phyloP scores from a whole-genome alignment of 2,797 vertebrate genomes.

The Leptoclinus maculatus region DNA sequence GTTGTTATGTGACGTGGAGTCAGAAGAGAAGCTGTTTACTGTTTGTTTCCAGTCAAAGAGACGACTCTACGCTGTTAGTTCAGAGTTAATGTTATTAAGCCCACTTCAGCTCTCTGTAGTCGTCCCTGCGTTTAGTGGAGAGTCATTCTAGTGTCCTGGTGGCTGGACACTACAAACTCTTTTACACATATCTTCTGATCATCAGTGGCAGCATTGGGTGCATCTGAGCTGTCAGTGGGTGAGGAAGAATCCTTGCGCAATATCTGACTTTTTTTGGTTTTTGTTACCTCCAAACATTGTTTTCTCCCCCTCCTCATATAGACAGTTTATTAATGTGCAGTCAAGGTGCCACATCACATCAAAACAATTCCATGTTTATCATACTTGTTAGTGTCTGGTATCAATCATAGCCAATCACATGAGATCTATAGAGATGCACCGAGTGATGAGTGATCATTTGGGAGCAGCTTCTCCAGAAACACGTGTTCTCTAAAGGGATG shows the following conservation, averaged over 20 bases:
- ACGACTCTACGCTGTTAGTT: neutral
- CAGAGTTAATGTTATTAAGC: neutral
- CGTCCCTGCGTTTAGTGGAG: neutral
- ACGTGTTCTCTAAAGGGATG: neutral
- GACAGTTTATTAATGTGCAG: neutral
- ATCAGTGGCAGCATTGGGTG: neutral
- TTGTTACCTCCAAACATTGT: neutral
- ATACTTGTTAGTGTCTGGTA: neutral
- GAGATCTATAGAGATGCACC: neutral
- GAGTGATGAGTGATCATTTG: neutral
- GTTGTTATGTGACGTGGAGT: neutral
- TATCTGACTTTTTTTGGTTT: neutral
- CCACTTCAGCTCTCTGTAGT: neutral
- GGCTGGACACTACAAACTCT: neutral
- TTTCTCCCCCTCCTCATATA: no score
- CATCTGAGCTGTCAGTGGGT: neutral
- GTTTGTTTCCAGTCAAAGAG: slow-evolving; percentile 1
- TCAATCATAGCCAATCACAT: neutral
- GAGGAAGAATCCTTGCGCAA: neutral
- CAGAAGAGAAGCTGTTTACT: no score
- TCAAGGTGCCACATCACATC: no score
- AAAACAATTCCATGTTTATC: neutral
- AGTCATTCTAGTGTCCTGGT: neutral
- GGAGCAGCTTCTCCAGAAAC: slow-evolving; percentile 2
- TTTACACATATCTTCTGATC: neutral